phyloP scores from a whole-genome alignment of 2,797 vertebrate species.

The Anableps anableps region DNA sequence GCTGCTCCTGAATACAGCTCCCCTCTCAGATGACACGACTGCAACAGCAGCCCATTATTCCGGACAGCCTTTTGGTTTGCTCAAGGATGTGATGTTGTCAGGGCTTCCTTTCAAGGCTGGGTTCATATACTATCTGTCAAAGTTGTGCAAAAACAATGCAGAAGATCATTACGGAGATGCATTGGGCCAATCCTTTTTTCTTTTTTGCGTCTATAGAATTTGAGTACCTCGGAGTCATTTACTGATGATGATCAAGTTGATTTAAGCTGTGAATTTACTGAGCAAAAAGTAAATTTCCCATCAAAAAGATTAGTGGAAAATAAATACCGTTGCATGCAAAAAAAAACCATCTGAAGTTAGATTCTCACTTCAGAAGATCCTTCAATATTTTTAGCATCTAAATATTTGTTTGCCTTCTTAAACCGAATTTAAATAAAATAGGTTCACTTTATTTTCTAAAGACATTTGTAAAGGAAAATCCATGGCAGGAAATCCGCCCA shows the following conservation, averaged over 20 bases:
- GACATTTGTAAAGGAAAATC: slow-evolving; percentile 85
- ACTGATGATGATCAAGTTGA: slow-evolving; percentile 29
- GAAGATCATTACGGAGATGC: slow-evolving; percentile 58
- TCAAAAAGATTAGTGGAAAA: slow-evolving; percentile 54
- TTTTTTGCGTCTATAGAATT: slow-evolving; percentile 24
- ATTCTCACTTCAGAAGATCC: slow-evolving; percentile 71
- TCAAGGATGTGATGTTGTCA: slow-evolving; percentile 76
- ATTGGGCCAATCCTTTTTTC: slow-evolving; percentile 9
- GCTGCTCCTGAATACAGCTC: slow-evolving; percentile 38
- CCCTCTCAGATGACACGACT: slow-evolving; percentile 70
- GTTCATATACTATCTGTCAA: slow-evolving; percentile 63
- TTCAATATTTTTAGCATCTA: slow-evolving; percentile 83
- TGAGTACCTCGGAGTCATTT: slow-evolving; percentile 10
- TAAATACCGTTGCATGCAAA: slow-evolving; percentile 53
- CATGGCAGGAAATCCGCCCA: slow-evolving; percentile 84
- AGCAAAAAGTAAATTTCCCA: slow-evolving; percentile 54
- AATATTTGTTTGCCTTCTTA: slow-evolving; percentile 83
- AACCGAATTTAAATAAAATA: slow-evolving; percentile 84
- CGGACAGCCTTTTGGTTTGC: slow-evolving; percentile 66
- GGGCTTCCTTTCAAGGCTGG: slow-evolving; percentile 73
- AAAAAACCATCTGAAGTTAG: slow-evolving; percentile 66
- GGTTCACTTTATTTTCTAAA: slow-evolving; percentile 87
- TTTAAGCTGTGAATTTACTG: slow-evolving; percentile 37
- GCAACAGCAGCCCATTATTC: slow-evolving; percentile 72
- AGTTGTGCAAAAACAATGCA: slow-evolving; percentile 67